phyloP scores from a whole-genome alignment of 2,888 invertebrate genomes.

The Hybos culiciformis region DNA sequence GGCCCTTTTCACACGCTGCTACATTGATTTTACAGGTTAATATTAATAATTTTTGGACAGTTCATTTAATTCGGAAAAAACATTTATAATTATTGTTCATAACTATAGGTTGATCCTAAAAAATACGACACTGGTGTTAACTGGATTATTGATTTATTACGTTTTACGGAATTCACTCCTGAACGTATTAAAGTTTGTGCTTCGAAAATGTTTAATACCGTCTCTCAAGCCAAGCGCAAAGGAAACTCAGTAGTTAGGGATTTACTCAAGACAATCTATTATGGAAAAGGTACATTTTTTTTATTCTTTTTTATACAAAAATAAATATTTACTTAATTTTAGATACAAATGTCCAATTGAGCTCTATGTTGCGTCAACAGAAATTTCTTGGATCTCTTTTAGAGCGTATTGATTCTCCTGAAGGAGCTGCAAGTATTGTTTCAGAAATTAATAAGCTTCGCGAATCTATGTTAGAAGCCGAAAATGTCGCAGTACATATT shows the following conservation, averaged over 20 bases:
- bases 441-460: constrained; percentile 45
- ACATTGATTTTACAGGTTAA: constrained; percentile 44
- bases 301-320: neutral
- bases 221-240: constrained; percentile 57
- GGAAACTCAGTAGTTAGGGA: constrained; percentile 55
- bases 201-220: constrained; percentile 68
- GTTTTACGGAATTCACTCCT: constrained; percentile 51
- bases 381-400: constrained; percentile 56
- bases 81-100: neutral
- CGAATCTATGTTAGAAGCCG: constrained; percentile 42
- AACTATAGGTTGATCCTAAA: constrained; percentile 46
- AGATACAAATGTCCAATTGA: constrained; percentile 59
- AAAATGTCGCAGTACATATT: constrained; percentile 55
- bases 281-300: constrained; percentile 37
- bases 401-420: constrained; percentile 41
- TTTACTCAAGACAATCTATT: constrained; percentile 46
- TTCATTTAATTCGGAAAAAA: neutral
- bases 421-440: constrained; percentile 38
- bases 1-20: constrained; percentile 54
- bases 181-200: constrained; percentile 66
- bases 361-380: constrained; percentile 61
- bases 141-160: constrained; percentile 65
- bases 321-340: constrained; percentile 20
- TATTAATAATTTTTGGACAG: too few relatives aligned
- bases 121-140: constrained; percentile 62